Evolutionary conservation across 2,797 vertebrate species (phyloP), one percentile per base, ranked within the genome.

Genomic region (Neopelma chrysocephalum): DNA sequence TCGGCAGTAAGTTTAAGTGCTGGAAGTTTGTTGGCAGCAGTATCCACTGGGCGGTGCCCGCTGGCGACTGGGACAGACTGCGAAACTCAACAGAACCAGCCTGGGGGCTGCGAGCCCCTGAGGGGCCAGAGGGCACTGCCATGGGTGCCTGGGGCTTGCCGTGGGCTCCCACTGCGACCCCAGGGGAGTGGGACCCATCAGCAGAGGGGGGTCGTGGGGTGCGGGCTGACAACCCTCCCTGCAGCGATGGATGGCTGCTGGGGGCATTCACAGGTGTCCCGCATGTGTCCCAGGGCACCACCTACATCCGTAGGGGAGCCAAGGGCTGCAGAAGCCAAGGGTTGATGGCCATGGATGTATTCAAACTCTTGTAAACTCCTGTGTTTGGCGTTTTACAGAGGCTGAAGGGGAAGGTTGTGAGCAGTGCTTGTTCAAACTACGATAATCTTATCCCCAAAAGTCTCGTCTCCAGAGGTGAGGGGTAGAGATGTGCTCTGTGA

Each of bases 191-290:
- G 32, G 21, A 19, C 11, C 6, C 3, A 45, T 53, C 34, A 6
- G 34, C 48, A 22, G n/a, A 17, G 8, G 3, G 20, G 4, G 34
- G 34, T 13, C 0, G 1, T 1, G 21, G 43, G 5, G 6, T 9
- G 4, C 4, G 2, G 12, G n/a, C 40, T 18, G 45, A 6, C 12
- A 9, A 26, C 9, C 25, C 34, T 47, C 8, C 40, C 21, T 5
- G 6, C 26, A 16, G 62, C 12, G 2, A 9, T 1, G 21, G 15
- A 21, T 20, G 3, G n/a, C 27, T 32, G 7, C 32, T 0, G 11
- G 29, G 11, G 25, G 40, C 11, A 4, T 47, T 47, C 11, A 13
- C 15, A 14, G 34, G 20, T 19, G 32, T 21, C 22, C n/a, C 2
- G 17, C 1, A 6, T 6, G 4, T 5, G 26, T 6, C 29, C 64